Evolutionary conservation across 2,888 invertebrate species (phyloP), one percentile per base, ranked within the genome.

Genomic region (Idaea straminata): DNA sequence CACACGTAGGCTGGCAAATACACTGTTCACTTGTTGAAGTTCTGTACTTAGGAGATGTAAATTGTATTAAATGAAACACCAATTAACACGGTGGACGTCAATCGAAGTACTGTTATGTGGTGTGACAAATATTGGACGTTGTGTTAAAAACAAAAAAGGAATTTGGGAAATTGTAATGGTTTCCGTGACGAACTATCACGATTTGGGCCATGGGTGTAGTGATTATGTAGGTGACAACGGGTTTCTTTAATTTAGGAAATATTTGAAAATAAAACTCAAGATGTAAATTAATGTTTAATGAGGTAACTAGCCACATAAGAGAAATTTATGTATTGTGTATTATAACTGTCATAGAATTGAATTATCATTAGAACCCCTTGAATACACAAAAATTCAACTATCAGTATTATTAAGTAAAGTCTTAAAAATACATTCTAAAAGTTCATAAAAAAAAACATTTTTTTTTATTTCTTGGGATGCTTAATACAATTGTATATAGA

Each of bases 11-110:
- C 79, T 83, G 72, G 79, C 77, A 78, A 83, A 79, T 78, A 73
- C 69, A 89, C 89, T 89, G 89, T 77, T 74, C 73, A 76, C 76
- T 78, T 64, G 69, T 78, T 71, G 67, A 68, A 72, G 72, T 72
- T 71, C 77, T 76, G 71, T 72, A 69, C 47, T 47, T 47, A 47
- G 47, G 74, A 74, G 74, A 77, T 76, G 79, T 77, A 75, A 79
- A 84, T 77, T 72, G 78, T 81, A 81, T 82, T 81, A 83, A 86
- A 88, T 86, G 85, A 84, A 85, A 81, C 79, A 76, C 77, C 83
- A 88, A 89, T 91, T 91, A 91, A 86, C 91, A 89, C 77, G 75
- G 82, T 76, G 75, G 69, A 79, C 86, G 88, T 84, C 84, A 89
- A 86, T 81, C 77, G 74, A 74, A 83, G 80, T 81, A 91, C 92